Conservation (phyloP, 2,797 vertebrate genomes). For the Dipus sagitta region DNA sequence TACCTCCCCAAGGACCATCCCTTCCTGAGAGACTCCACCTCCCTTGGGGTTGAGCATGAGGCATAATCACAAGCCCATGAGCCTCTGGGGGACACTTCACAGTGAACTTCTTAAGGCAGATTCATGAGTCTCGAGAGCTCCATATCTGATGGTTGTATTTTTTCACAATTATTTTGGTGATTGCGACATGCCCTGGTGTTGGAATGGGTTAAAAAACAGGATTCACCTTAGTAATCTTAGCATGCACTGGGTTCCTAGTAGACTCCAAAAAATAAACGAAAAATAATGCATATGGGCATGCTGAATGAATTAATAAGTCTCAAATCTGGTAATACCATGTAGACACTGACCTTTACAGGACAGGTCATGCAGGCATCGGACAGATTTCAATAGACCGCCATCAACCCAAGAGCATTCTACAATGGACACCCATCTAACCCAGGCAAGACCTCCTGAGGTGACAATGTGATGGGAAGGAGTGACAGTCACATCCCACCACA, state of each 20-base stretch:
- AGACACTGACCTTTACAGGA: not conserved
- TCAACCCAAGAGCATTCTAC: not conserved
- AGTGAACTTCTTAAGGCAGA: not conserved
- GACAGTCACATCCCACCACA: not conserved
- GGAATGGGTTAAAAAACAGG: constrained; percentile 15
- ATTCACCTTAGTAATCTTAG: not conserved
- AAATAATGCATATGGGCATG: not conserved
- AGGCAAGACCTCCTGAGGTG: not conserved
- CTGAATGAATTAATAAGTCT: not conserved
- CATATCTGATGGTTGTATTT: not conserved
- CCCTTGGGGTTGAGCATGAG: no score
- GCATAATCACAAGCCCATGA: no score
- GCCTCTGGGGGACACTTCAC: no score
- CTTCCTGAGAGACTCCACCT: no score
- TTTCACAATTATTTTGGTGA: not conserved
- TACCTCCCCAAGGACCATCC: no score
- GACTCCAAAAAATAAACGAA: not conserved
- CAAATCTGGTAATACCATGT: not conserved
- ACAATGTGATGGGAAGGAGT: not conserved
- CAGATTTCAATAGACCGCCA: not conserved
- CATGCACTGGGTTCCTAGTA: not conserved
- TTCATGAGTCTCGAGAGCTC: not conserved
- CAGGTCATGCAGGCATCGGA: not conserved
- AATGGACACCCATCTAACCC: not conserved
- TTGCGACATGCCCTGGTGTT: not conserved